Base-by-base conservation (phyloP, 2,797 vertebrate species). In the Eutrigla gurnardus region DNA sequence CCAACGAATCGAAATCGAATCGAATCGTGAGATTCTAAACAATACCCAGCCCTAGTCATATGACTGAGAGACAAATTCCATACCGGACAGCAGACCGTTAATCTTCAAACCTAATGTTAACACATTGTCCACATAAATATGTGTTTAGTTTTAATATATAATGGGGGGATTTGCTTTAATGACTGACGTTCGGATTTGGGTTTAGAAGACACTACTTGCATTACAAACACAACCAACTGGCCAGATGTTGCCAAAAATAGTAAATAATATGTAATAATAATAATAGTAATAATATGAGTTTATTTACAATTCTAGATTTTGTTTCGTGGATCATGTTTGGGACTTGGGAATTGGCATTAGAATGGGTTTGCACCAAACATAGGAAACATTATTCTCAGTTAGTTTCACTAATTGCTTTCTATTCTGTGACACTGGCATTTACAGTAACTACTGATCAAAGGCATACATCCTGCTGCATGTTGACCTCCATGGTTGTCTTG, bases 41-140 rank as follows among this genome's bases (percentile, higher is more conserved):
- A n/a, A n/a, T n/a, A n/a, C n/a, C n/a, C n/a, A n/a, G n/a, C n/a
- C n/a, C n/a, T n/a, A n/a, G 43, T 40, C 42, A 43, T 25, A 12
- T 43, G 42, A 43, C 42, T 11, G 10, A 13, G 42, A 43, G 42
- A 43, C 42, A 43, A 43, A 43, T 43, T 3, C 11, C 42, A 52
- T 9, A 46, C 12, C 17, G 46, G 25, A 64, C 40, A 40, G 14
- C 25, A n/a, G 46, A 39, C 14, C 70, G 63, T 70, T 69, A 86
- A 80, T 76, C 65, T 53, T 62, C 13, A 32, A 59, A 73, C 68
- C 65, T 75, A 69, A 50, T 45, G 39, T 64, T 37, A 62, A 52
- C 45, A 62, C 7, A 33, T 43, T 4, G 11, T 12, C 4, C 10
- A 43, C 17, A 3, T n/a, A 57, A 57, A 37, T 35, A 54, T 0